Percentiles rank a stretch among this genome's conserved stretches.
Conservation (phyloP, 2,797 vertebrate genomes). For the Stomatorhinus walkeri region DNA sequence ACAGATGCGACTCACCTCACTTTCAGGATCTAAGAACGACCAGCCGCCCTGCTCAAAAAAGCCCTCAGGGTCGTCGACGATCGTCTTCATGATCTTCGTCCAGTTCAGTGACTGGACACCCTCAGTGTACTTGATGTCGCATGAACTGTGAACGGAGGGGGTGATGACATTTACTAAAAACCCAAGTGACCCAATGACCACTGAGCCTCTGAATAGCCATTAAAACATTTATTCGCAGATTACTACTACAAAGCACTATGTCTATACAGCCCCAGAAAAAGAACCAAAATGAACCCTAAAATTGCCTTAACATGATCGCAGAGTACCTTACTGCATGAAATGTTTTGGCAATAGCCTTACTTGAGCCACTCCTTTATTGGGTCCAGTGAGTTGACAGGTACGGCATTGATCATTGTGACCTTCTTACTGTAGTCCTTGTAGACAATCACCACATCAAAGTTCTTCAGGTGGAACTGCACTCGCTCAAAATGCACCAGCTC, state of each 20-base stretch:
- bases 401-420: conserved; percentile 96
- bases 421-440: conserved; percentile 95
- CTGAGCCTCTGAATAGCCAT: neutral
- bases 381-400: conserved; percentile 88
- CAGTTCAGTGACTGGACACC: conserved; percentile 94
- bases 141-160: conserved; percentile 63
- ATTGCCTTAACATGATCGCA: neutral
- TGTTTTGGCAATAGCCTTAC: conserved; percentile 49
- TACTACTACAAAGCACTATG: neutral
- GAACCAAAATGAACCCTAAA: neutral
- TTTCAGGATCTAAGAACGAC: conserved; percentile 89
- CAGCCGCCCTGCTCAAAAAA: conserved; percentile 95
- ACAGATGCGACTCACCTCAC: conserved; percentile 61
- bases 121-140: conserved; percentile 92
- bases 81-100: conserved; percentile 98
- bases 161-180: neutral
- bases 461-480: conserved; percentile 93
- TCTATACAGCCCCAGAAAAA: neutral
- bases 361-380: conserved; percentile 97
- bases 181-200: neutral
- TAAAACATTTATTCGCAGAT: neutral
- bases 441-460: conserved; percentile 90
- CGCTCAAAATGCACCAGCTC: conserved; percentile 92
- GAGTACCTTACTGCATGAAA: neutral
- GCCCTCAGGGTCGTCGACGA: conserved; percentile 89